Evolutionary conservation across 2,888 invertebrate species (phyloP).

Genomic region (Caenorhabditis sp.): DNA sequence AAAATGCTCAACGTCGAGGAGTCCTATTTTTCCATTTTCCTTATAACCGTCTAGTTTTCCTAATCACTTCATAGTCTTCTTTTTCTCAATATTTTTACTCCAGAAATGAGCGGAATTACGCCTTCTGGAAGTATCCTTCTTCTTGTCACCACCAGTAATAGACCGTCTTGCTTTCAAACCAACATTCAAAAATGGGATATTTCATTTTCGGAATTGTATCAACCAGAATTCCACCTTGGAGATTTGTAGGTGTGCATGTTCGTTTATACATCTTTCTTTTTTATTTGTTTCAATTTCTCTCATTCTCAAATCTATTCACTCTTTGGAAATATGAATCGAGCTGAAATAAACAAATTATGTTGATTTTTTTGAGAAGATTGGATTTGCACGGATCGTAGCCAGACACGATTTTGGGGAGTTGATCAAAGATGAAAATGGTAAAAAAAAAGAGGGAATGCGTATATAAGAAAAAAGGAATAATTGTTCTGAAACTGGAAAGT

Average conservation of each 20-base stretch:
- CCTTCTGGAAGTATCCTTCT: neutral
- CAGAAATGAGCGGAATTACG: too few relatives aligned
- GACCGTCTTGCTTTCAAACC: slow-evolving; percentile 36
- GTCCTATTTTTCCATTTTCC: neutral
- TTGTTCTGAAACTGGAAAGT: neutral
- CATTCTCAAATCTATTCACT: slow-evolving; percentile 9
- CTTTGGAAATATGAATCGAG: neutral
- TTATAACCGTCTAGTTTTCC: slow-evolving; percentile 17
- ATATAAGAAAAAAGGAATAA: neutral
- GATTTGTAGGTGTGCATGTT: slow-evolving; percentile 43
- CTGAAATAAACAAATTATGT: slow-evolving; percentile 9
- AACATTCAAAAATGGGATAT: slow-evolving; percentile 32
- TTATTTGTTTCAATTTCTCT: slow-evolving; percentile 14
- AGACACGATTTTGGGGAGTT: neutral
- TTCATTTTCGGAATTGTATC: slow-evolving; percentile 32
- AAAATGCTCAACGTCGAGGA: too few relatives aligned
- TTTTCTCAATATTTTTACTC: neutral
- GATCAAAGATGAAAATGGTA: neutral
- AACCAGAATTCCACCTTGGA: slow-evolving; percentile 20
- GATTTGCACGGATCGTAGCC: neutral
- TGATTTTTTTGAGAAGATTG: neutral
- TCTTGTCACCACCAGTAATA: slow-evolving; percentile 24
- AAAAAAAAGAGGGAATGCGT: neutral
- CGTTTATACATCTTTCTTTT: neutral
- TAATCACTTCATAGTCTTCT: slow-evolving; percentile 45